phyloP scores from a whole-genome alignment of 2,113 vertebrate species.

The Notiomystis cincta region DNA sequence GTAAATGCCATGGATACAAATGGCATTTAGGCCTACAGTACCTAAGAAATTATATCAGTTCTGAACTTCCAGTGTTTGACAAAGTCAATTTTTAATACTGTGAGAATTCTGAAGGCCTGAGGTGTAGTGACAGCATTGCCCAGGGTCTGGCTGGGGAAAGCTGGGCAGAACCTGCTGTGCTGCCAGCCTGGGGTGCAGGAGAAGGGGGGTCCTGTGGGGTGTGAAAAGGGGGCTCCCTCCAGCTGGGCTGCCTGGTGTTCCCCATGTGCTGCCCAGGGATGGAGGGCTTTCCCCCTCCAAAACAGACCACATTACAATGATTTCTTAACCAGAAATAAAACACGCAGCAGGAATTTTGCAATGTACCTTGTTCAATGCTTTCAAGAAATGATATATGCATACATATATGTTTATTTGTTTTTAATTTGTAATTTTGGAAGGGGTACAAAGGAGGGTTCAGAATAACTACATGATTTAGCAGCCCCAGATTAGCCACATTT shows the following conservation, averaged over 20 bases:
- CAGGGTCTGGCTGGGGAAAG: not conserved
- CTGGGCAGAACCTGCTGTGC: not conserved
- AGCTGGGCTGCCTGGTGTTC: rapidly evolving
- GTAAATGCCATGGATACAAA: not conserved
- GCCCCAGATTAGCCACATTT: not conserved
- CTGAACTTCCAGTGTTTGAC: not conserved
- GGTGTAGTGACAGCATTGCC: not conserved
- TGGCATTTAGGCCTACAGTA: not conserved
- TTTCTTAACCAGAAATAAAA: not conserved
- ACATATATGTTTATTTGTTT: not conserved
- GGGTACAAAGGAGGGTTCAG: not conserved
- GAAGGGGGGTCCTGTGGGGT: not conserved
- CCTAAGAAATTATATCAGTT: not conserved
- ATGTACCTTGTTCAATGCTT: not conserved
- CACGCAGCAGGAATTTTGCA: not conserved
- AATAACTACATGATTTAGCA: not conserved
- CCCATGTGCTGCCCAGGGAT: rapidly evolving
- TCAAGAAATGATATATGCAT: not conserved
- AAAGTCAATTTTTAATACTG: not conserved
- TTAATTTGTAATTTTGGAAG: not conserved
- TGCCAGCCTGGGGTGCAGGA: not conserved
- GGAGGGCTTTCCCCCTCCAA: not conserved
- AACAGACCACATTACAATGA: rapidly evolving
- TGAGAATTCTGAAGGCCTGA: not conserved
- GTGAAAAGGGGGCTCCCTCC: not conserved